These are phyloP conservation scores for Anagrus nilaparvatae DNA, from an alignment of 1,140 invertebrate genomes.

Conservation along the genomic window DNA sequence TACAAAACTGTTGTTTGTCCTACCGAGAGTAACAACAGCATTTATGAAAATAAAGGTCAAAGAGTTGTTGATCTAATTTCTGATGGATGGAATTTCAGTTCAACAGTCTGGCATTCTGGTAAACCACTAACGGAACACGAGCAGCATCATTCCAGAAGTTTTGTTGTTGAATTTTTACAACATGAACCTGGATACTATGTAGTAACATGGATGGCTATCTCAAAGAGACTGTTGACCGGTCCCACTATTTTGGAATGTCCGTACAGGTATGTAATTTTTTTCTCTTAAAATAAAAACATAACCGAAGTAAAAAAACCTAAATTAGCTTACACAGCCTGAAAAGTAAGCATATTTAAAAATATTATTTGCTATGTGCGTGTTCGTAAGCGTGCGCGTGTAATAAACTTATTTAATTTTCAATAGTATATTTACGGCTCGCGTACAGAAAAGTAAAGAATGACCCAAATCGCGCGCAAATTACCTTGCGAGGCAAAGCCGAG, in stretches of 20 bases:
- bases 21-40: constrained; percentile 23
- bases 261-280: constrained; percentile 48
- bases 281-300: too few relatives aligned
- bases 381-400: too few relatives aligned
- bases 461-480: too few relatives aligned
- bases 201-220: constrained; percentile 69
- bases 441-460: too few relatives aligned
- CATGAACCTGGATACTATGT: constrained; percentile 58
- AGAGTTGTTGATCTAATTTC: constrained; percentile 59
- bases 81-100: constrained; percentile 55
- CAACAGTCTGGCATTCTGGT: not conserved
- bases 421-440: too few relatives aligned
- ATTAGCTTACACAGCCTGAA: not conserved
- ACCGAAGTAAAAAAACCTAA: too few relatives aligned
- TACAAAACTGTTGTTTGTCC: constrained; percentile 59
- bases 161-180: constrained; percentile 61
- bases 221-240: constrained; percentile 51
- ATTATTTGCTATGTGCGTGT: too few relatives aligned
- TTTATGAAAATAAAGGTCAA: constrained; percentile 25
- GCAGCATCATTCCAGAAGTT: constrained; percentile 51
- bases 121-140: constrained; percentile 1
- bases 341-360: too few relatives aligned
- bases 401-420: too few relatives aligned
- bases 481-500: too few relatives aligned
- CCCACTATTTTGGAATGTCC: constrained; percentile 51